Evolutionary conservation across 2,113 vertebrate species (phyloP).

Genomic region (Microtus richardsoni): DNA sequence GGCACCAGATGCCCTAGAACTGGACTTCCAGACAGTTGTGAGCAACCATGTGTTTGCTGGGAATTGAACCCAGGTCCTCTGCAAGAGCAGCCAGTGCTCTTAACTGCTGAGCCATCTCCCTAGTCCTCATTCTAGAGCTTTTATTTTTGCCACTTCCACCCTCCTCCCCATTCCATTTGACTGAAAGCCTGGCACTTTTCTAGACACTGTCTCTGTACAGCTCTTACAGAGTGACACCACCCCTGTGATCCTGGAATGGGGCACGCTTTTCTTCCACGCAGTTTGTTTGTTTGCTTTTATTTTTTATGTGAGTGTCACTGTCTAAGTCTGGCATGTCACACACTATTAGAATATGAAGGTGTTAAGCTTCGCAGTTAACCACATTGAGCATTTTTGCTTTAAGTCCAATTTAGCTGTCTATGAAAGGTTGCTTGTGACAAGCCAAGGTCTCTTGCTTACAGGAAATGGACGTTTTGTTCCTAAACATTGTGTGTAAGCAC

Average conservation of each 20-base stretch:
- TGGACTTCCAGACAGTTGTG: not conserved
- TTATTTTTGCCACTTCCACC: slow-evolving; percentile 16
- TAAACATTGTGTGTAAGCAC: not conserved
- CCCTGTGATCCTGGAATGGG: not conserved
- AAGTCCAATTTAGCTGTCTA: not conserved
- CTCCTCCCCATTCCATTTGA: not conserved
- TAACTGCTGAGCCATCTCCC: not conserved
- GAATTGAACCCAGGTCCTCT: not conserved
- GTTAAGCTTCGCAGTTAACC: not conserved
- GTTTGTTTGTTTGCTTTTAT: no score
- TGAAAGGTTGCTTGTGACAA: not conserved
- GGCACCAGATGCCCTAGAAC: no score
- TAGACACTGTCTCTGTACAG: not conserved
- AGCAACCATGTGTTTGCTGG: not conserved
- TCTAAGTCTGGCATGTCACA: not conserved
- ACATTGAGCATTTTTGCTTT: not conserved
- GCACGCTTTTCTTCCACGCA: not conserved
- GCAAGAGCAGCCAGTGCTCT: not conserved
- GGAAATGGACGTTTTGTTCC: slow-evolving; percentile 18
- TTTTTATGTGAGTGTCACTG: slow-evolving; percentile 13
- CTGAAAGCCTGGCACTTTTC: not conserved
- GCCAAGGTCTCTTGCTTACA: not conserved
- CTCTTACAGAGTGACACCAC: not conserved
- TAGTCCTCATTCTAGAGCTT: not conserved
- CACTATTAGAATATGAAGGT: not conserved